These are phyloP conservation scores for Nibea coibor DNA, from an alignment of 2,113 vertebrate genomes.

Conservation along the genomic window DNA sequence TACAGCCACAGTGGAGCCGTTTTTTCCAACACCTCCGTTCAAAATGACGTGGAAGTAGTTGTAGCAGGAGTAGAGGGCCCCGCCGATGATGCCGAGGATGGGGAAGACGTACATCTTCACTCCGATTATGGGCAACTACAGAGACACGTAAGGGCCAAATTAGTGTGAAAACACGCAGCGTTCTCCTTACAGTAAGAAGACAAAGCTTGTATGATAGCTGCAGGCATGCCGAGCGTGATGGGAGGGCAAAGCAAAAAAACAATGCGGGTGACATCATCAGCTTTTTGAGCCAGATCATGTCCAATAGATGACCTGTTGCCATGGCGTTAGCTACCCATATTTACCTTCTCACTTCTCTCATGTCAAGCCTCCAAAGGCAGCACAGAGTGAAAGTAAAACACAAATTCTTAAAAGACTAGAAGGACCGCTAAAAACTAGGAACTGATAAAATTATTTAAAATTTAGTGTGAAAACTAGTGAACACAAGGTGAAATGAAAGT, in stretches of 20 bases:
- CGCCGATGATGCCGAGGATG: conserved; percentile 89
- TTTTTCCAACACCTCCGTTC: conserved; percentile 95
- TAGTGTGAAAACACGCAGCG: background rate
- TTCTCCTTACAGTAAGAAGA: conserved; percentile 1
- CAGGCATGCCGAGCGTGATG: conserved; percentile 76
- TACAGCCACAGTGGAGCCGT: conserved; percentile 97
- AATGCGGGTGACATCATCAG: conserved; percentile 74
- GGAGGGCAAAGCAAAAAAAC: conserved; percentile 70
- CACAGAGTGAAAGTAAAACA: conserved; percentile 83
- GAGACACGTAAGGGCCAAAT: conserved; percentile 44
- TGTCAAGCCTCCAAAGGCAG: conserved; percentile 82
- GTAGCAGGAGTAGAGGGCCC: conserved; percentile 90
- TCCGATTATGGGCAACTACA: conserved; percentile 86
- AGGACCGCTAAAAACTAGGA: conserved; percentile 51
- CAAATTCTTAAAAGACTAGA: conserved; percentile 74
- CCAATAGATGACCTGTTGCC: conserved; percentile 74
- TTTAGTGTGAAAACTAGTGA: conserved; percentile 20
- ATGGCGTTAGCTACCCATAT: conserved; percentile 75
- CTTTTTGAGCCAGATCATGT: conserved; percentile 78
- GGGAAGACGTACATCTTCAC: conserved; percentile 88
- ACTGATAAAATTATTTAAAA: conserved; percentile 17
- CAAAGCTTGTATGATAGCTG: conserved; percentile 56
- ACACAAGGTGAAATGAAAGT: conserved; percentile 63
- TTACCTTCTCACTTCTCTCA: conserved; percentile 82
- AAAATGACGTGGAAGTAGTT: conserved; percentile 96